Conservation (phyloP, 2,113 vertebrate species). For the Calonectris borealis region DNA sequence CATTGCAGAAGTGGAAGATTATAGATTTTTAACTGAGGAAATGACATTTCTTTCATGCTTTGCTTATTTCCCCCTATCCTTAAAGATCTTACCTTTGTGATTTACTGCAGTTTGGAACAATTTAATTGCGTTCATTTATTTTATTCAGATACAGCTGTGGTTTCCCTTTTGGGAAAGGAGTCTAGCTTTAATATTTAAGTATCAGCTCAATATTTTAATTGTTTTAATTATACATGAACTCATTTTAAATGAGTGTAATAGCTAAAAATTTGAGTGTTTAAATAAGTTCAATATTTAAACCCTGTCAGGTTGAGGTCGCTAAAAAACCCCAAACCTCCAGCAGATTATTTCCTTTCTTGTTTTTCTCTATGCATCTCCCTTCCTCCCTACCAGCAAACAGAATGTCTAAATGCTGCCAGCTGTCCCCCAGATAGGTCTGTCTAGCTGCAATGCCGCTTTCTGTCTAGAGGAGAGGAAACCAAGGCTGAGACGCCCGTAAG, state of each 20-base stretch:
- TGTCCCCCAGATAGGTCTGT: neutral
- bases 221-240: constrained; percentile 40
- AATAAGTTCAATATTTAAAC: constrained; percentile 28
- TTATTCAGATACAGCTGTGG: neutral
- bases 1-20: neutral
- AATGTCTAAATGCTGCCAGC: neutral
- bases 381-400: neutral
- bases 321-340: neutral
- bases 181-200: constrained; percentile 20
- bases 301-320: neutral
- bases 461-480: neutral
- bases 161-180: constrained; percentile 1
- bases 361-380: neutral
- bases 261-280: constrained; percentile 32
- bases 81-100: neutral
- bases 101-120: neutral
- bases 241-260: neutral
- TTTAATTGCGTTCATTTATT: constrained; percentile 4
- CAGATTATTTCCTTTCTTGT: neutral
- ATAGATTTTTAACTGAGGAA: neutral
- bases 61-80: neutral
- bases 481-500: neutral
- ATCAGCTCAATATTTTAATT: constrained; percentile 60
- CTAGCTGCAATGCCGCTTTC: neutral
- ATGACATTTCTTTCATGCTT: neutral